These are phyloP conservation scores for Merluccius polli DNA, from an alignment of 2,797 vertebrate species.

Conservation along the genomic window DNA sequence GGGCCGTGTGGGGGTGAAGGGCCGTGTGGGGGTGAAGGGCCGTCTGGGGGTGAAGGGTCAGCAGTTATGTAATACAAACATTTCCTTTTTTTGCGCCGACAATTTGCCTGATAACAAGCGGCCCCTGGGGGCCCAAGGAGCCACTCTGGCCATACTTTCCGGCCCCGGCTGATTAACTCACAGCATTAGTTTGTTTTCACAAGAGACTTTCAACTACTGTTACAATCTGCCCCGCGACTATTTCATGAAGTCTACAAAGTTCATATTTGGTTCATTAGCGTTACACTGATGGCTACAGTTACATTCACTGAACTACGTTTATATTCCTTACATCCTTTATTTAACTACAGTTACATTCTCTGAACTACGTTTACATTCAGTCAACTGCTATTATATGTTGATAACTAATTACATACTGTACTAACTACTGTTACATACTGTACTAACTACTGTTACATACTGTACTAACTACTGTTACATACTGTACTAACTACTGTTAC, in stretches of 20 bases:
- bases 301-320: too few species aligned
- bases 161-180: background rate
- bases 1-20: background rate
- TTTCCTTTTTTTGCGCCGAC: background rate
- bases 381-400: background rate
- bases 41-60: background rate
- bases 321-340: too few species aligned
- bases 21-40: background rate
- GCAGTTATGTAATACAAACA: background rate
- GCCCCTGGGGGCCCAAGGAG: background rate
- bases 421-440: background rate
- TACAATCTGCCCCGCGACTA: too few species aligned
- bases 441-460: too few species aligned
- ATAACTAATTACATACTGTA: background rate
- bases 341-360: too few species aligned
- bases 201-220: background rate
- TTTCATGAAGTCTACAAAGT: too few species aligned
- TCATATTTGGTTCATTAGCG: too few species aligned
- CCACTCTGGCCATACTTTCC: background rate
- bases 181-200: background rate
- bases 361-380: too few species aligned
- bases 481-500: too few species aligned
- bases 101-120: background rate
- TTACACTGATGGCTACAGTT: too few species aligned
- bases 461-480: too few species aligned